Base-by-base conservation (phyloP, 2,797 vertebrate species). In the Leuciscus waleckii region DNA sequence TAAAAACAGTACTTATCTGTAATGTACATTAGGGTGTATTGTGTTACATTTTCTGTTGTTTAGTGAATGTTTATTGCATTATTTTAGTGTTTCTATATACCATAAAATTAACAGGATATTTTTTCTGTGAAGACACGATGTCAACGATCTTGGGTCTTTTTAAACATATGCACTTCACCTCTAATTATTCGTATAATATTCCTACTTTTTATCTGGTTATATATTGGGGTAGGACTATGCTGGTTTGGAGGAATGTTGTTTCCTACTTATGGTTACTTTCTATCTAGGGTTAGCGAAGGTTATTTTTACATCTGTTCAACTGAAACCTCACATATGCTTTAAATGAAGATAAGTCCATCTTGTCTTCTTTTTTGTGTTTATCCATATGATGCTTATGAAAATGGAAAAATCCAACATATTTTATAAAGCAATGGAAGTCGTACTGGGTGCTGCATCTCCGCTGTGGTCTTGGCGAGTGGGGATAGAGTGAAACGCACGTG, bases 401-500 rank as follows among this genome's bases (percentile, higher is more conserved):
- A 32, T 23, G 29, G 16, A 61, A 37, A 76, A 56, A 29, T n/a
- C 2, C 2, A 1, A 26, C 17, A 39, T 58, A 69, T 9, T 6
- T 29, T 41, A 11, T 13, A 41, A 56, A 41, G 29, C 32, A n/a
- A 13, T 37, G 26, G n/a, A 46, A 21, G 7, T 10, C 0, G 7
- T 29, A 35, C 29, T 19, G 23, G 5, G 11, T 29, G 29, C 26
- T 23, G 39, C 10, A 23, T 43, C 39, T 21, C 39, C 13, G 1
- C 49, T 70, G 58, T 51, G 73, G 14, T 32, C 61, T 49, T 19
- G 41, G 41, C 32, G 21, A 83, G 37, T 21, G 76, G 67, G 21
- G 7, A 46, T n/a, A 68, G 37, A 86, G 19, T 68, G 54, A 81
- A 67, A 49, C 29, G 74, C 10, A 23, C 21, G 67, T 70, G 84